Evolutionary conservation across 2,797 vertebrate genomes (phyloP).

Genomic region (Aphelocoma californica): DNA sequence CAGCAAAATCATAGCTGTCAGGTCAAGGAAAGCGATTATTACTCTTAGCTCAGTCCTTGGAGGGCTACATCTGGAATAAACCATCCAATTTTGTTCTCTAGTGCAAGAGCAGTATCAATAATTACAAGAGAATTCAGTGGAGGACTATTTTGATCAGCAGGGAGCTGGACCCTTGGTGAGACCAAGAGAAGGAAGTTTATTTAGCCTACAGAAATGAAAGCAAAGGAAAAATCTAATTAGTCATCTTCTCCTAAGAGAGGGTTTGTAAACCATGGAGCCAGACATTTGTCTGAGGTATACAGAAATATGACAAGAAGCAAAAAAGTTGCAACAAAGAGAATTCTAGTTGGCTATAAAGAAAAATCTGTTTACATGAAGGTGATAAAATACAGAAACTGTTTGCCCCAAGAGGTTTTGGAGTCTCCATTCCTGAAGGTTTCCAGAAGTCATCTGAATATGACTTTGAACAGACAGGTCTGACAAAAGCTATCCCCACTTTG

Average conservation of each 20-base stretch:
- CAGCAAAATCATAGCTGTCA: not conserved
- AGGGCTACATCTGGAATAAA: not conserved
- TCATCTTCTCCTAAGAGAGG: not conserved
- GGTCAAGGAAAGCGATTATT: not conserved
- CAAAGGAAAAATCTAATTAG: not conserved
- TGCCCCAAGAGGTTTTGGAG: not conserved
- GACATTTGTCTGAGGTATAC: not conserved
- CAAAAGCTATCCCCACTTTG: not conserved
- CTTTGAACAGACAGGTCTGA: not conserved
- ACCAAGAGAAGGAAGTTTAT: not conserved
- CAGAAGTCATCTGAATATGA: not conserved
- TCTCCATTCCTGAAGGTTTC: not conserved
- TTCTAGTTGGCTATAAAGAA: not conserved
- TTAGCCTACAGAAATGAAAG: not conserved
- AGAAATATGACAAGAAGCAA: not conserved
- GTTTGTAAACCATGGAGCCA: not conserved
- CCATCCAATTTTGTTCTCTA: not conserved
- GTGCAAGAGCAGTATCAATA: not conserved
- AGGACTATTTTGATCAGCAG: not conserved
- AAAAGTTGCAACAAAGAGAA: not conserved
- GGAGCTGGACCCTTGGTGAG: not conserved
- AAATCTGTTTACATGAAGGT: not conserved
- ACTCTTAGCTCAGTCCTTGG: not conserved
- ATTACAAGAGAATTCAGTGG: not conserved
- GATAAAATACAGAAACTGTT: not conserved